phyloP scores from a whole-genome alignment of 2,113 vertebrate genomes.

The Thinocorus orbignyianus region DNA sequence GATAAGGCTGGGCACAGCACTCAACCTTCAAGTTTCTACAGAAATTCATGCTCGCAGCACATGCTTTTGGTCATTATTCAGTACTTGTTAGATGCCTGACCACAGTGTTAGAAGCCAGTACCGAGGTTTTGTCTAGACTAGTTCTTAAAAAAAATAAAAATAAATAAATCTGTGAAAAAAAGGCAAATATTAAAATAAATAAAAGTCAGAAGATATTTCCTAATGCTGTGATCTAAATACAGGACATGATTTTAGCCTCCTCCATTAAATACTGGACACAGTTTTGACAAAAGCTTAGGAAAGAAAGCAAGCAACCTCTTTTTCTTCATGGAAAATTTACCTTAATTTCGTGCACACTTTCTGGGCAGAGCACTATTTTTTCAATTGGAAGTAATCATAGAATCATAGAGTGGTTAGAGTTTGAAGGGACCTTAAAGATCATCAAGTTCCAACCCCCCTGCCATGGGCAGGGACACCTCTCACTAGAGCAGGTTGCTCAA shows the following conservation, averaged over 20 bases:
- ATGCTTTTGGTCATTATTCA: background rate
- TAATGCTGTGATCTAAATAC: background rate
- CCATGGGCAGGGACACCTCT: too few species aligned
- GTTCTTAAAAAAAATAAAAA: background rate
- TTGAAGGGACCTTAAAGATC: too few species aligned
- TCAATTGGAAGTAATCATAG: background rate
- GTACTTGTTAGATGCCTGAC: background rate
- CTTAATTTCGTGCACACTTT: background rate
- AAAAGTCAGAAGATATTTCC: background rate
- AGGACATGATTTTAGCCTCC: fast-evolving
- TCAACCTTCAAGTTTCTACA: background rate
- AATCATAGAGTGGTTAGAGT: too few species aligned
- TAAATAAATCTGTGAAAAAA: background rate
- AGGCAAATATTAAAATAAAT: background rate
- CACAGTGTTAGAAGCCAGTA: background rate
- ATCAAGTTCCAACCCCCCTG: too few species aligned
- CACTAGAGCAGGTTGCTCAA: too few species aligned
- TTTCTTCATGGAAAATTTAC: background rate
- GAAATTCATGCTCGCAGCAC: background rate
- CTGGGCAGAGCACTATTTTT: background rate
- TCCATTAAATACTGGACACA: background rate
- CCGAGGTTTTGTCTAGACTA: background rate
- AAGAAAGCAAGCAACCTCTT: background rate
- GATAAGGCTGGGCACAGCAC: background rate
- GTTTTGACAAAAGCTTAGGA: background rate